A percentile compares a stretch with the other conserved stretches of the same genome.
Evolutionary conservation across 2,113 vertebrate species (phyloP).

Genomic region (Elgaria multicarinata): DNA sequence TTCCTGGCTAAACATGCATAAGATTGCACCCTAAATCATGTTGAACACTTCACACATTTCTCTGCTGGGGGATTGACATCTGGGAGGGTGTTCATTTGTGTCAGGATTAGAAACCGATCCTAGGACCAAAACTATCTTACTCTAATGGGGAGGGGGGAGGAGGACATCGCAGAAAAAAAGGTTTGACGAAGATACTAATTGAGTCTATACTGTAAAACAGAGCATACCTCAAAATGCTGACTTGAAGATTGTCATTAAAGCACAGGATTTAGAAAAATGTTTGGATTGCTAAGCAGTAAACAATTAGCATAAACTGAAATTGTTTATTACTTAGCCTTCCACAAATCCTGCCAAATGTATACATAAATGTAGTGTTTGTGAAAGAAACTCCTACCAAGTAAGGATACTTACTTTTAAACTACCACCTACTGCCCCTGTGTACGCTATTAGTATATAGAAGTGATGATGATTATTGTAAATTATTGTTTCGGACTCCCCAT

Average conservation of each 20-base stretch:
- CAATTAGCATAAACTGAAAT: neutral
- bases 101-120: neutral
- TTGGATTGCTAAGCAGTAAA: neutral
- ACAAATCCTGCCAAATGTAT: neutral
- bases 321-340: neutral
- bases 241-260: neutral
- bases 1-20: too few relatives aligned
- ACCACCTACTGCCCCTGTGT: conserved; percentile 52
- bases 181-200: neutral
- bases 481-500: neutral
- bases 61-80: neutral
- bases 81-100: too few relatives aligned
- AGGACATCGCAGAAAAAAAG: neutral
- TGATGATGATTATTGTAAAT: neutral
- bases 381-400: neutral
- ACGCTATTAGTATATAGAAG: conserved; percentile 45
- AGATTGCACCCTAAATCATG: too few relatives aligned
- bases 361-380: neutral
- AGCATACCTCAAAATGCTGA: neutral
- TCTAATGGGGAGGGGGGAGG: too few relatives aligned
- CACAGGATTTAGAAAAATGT: neutral
- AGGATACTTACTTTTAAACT: neutral
- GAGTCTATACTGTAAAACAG: neutral
- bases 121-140: neutral
- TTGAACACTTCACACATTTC: neutral